Percentiles rank a stretch among this genome's conserved stretches.
Evolutionary conservation across 1,140 invertebrate species (phyloP).

Genomic region (Zaprionus gabonicus): DNA sequence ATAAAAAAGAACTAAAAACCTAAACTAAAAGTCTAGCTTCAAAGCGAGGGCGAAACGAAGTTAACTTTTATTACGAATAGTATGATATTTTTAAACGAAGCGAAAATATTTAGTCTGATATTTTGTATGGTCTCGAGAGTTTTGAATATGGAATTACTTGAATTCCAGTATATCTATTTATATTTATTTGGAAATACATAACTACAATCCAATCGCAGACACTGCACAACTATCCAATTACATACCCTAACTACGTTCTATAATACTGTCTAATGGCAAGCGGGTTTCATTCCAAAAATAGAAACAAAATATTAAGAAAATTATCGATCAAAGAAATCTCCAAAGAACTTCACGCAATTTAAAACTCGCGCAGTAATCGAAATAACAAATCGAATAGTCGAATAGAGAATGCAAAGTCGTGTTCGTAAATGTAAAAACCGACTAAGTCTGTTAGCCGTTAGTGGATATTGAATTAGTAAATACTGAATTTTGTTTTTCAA

Average conservation of each 20-base stretch:
- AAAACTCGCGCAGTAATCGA: constrained; percentile 38
- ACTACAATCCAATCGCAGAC: constrained; percentile 16
- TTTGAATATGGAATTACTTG: background rate
- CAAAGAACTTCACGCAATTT: constrained; percentile 7
- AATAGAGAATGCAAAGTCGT: constrained; percentile 24
- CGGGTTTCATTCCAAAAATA: constrained; percentile 62
- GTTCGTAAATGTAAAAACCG: constrained; percentile 34
- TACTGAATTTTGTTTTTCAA: constrained; percentile 55
- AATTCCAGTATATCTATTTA: constrained; percentile 15
- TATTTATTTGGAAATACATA: constrained; percentile 19
- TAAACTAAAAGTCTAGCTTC: constrained; percentile 26
- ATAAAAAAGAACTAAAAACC: constrained; percentile 1
- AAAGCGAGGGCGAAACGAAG: constrained; percentile 31
- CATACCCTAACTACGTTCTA: constrained; percentile 21
- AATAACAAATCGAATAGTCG: constrained; percentile 19
- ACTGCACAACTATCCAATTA: constrained; percentile 1
- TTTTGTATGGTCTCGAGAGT: constrained; percentile 24
- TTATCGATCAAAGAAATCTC: constrained; percentile 19
- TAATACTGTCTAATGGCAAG: constrained; percentile 35
- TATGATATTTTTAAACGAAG: constrained; percentile 41
- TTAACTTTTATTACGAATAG: constrained; percentile 54
- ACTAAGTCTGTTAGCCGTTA: constrained; percentile 79
- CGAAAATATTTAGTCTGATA: constrained; percentile 51
- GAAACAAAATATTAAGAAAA: background rate
- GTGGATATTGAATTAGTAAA: constrained; percentile 61